Base-by-base conservation (phyloP, 2,888 invertebrate species). In the Lithophane socia region DNA sequence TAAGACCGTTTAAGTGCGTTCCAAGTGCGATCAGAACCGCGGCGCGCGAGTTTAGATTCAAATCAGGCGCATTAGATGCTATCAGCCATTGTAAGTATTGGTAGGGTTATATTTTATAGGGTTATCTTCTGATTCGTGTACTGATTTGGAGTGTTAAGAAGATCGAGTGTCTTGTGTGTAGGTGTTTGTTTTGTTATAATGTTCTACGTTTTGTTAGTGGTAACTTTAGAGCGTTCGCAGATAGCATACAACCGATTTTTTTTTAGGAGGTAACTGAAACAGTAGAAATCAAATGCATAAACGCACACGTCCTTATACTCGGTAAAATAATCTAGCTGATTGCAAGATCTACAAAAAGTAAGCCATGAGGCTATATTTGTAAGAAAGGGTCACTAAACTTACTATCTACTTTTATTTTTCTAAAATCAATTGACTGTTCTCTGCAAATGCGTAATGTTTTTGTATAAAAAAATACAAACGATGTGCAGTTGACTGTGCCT, bases 51-150 rank as follows among this genome's bases (percentile, higher is more conserved):
- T 87, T 85, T 73, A 87, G 86, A 87, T 87, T 74, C 60, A 64
- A 74, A 87, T 87, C 86, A 37, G 12, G 71, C 64, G 54, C 75
- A 78, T 78, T 73, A 85, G 79, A 86, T 87, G 18, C 10, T 76
- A 85, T 85, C 79, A 49, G 54, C 58, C 5, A 54, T 75, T 75
- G 83, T 83, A 56, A 73, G 73, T 67, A 70, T 74, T 80, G 80
- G 71, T 21, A 58, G 58, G 61, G 78, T 71, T 69, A 79, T 77
- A 83, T 70, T 66, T 81, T 79, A 77, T 67, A 69, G 54, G 18
- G 71, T 18, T 84, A 81, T 77, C 82, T 69, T n/a, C 70, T 80
- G 84, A 84, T 75, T 65, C 71, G 60, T 69, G 49, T 2, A 77
- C 74, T 71, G 72, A 77, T 81, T 69, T 58, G 18, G 56, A n/a